A percentile compares a stretch with the other conserved stretches of the same genome.
Conservation (phyloP, 2,797 vertebrate genomes). For the Danio aesculapii region DNA sequence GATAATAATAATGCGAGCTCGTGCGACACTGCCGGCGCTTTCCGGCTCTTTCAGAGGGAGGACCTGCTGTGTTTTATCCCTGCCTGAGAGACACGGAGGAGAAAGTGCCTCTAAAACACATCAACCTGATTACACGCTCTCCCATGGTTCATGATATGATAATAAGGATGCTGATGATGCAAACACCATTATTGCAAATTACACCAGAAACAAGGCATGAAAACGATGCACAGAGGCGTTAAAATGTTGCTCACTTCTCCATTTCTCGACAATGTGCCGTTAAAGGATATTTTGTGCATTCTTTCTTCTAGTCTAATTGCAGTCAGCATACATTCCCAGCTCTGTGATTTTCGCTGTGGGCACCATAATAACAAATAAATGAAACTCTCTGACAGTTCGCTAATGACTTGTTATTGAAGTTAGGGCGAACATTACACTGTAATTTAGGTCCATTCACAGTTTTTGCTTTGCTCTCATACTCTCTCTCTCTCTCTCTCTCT, state of each 20-base stretch:
- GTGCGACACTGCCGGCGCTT: slow-evolving; percentile 73
- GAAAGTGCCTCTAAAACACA: slow-evolving; percentile 58
- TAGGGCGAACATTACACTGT: slow-evolving; percentile 79
- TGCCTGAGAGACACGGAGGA: slow-evolving; percentile 36
- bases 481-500: slow-evolving; percentile 38
- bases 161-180: slow-evolving; percentile 61
- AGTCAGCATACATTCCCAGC: slow-evolving; percentile 56
- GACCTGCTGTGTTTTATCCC: slow-evolving; percentile 53
- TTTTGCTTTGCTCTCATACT: slow-evolving; percentile 66
- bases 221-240: slow-evolving; percentile 53
- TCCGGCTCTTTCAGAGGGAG: slow-evolving; percentile 54
- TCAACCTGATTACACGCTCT: slow-evolving; percentile 51
- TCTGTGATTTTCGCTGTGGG: slow-evolving; percentile 69
- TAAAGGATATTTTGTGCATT: slow-evolving; percentile 60
- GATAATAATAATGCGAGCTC: slow-evolving; percentile 73
- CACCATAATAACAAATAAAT: slow-evolving; percentile 70
- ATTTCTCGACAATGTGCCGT: slow-evolving; percentile 60
- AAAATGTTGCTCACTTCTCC: slow-evolving; percentile 53
- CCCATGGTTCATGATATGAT: slow-evolving; percentile 53
- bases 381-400: slow-evolving; percentile 85
- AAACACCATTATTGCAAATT: slow-evolving; percentile 63
- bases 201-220: slow-evolving; percentile 58
- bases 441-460: slow-evolving; percentile 84
- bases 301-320: slow-evolving; percentile 65
- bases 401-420: slow-evolving; percentile 86